These are phyloP conservation scores for Chromoteleia sp. DNA, from an alignment of 2,888 invertebrate species.

Conservation along the genomic window DNA sequence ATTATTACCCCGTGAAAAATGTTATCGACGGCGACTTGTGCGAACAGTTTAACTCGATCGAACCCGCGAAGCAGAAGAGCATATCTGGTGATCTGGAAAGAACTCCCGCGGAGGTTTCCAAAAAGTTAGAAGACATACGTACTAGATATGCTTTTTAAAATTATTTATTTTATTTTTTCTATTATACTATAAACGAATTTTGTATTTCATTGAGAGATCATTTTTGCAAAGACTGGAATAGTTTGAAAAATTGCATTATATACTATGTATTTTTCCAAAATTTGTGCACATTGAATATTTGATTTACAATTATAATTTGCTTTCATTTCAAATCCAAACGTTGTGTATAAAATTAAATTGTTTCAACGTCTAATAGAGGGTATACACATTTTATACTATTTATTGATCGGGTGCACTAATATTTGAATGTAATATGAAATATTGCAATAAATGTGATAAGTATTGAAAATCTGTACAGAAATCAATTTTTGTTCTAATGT, in stretches of 20 bases:
- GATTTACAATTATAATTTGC: no score
- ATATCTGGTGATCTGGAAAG: constrained; percentile 98
- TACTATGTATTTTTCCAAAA: background rate
- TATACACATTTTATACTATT: no score
- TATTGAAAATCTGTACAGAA: no score
- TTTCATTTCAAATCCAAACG: no score
- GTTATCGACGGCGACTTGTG: constrained; percentile 99
- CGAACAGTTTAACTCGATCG: constrained; percentile 99
- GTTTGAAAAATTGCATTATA: background rate
- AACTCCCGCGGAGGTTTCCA: constrained; percentile 98
- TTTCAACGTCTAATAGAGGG: no score
- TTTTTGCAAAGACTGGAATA: constrained; percentile 3
- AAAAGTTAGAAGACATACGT: constrained; percentile 99
- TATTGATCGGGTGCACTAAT: no score
- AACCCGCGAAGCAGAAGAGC: constrained; percentile 96
- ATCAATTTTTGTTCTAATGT: no score
- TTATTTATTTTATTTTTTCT: constrained; percentile 27
- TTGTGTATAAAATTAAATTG: no score
- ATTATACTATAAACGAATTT: background rate
- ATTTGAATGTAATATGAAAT: no score
- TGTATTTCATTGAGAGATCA: background rate
- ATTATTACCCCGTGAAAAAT: constrained; percentile 99
- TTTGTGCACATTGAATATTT: no score
- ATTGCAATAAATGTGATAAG: no score
- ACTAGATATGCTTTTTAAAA: constrained; percentile 99